A percentile compares a stretch with the other conserved stretches of the same genome.
phyloP scores from a whole-genome alignment of 2,113 vertebrate genomes.

The Mesocricetus auratus region DNA sequence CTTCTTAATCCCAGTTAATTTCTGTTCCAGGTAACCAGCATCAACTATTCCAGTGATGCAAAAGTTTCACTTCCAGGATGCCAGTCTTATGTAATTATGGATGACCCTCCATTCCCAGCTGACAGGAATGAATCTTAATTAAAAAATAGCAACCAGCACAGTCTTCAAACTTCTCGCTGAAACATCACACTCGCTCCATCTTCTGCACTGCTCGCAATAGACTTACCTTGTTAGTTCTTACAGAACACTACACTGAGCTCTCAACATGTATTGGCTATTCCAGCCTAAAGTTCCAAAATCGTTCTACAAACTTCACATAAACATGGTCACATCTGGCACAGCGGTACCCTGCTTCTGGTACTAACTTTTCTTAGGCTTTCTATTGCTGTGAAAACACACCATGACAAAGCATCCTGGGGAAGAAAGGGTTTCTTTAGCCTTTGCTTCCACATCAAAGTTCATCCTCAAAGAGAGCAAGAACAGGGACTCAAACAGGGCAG shows the following conservation, averaged over 20 bases:
- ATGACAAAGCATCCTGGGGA: background rate
- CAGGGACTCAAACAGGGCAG: background rate
- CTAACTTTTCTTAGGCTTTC: background rate
- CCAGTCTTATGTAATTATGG: background rate
- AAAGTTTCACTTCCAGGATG: background rate
- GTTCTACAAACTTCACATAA: background rate
- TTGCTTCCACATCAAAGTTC: background rate
- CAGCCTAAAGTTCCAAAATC: background rate
- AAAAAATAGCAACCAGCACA: background rate
- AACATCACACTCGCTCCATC: background rate
- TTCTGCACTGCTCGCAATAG: background rate
- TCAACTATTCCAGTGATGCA: background rate
- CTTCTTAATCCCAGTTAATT: background rate
- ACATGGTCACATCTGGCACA: background rate
- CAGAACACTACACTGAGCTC: background rate
- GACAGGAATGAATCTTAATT: background rate
- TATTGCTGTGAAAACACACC: background rate
- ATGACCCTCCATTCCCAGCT: background rate
- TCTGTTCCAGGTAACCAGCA: background rate
- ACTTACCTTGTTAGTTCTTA: background rate
- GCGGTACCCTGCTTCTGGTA: background rate
- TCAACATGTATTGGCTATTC: background rate
- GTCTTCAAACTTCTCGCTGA: background rate
- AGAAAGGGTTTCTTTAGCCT: background rate
- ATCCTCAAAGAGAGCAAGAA: background rate